Conservation (phyloP, 2,888 invertebrate genomes). For the Fabriciana adippe region DNA sequence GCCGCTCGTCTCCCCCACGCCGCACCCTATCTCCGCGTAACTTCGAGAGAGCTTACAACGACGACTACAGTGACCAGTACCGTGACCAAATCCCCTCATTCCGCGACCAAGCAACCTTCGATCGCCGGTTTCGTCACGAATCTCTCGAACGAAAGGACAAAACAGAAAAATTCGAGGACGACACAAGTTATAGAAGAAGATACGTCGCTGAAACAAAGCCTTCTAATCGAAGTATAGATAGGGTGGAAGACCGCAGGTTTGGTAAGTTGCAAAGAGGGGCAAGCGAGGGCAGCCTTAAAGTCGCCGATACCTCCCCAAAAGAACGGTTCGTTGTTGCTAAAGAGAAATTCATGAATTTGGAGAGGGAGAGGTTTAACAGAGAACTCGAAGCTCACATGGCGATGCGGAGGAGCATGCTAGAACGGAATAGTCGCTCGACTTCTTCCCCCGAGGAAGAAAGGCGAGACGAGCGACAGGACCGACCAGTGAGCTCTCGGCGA, state of each 20-base stretch:
- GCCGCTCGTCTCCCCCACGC: conserved; percentile 55
- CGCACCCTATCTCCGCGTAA: conserved; percentile 56
- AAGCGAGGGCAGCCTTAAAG: conserved; percentile 74
- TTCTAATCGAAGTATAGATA: conserved; percentile 71
- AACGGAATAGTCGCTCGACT: conserved; percentile 79
- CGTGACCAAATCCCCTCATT: conserved; percentile 70
- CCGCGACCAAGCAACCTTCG: conserved; percentile 66
- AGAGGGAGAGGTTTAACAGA: conserved; percentile 85
- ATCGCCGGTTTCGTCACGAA: conserved; percentile 73
- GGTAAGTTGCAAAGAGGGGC: conserved; percentile 70
- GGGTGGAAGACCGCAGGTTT: conserved; percentile 74
- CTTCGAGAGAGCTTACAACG: conserved; percentile 50
- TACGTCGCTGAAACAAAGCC: conserved; percentile 78
- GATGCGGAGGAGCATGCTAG: conserved; percentile 75
- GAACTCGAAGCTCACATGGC: conserved; percentile 80
- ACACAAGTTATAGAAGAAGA: conserved; percentile 72
- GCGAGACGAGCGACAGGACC: conserved; percentile 75
- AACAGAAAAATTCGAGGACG: conserved; percentile 65
- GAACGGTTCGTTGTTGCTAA: conserved; percentile 93
- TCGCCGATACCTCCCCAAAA: conserved; percentile 83
- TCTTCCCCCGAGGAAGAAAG: conserved; percentile 80
- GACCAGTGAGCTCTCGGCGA: conserved; percentile 69
- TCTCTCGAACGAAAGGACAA: conserved; percentile 73
- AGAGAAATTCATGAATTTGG: conserved; percentile 91
- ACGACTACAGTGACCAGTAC: conserved; percentile 54